A percentile compares a stretch with the other conserved stretches of the same genome.
These are phyloP conservation scores for Ctenomys sociabilis DNA, from an alignment of 2,113 vertebrate species.

Conservation along the genomic window DNA sequence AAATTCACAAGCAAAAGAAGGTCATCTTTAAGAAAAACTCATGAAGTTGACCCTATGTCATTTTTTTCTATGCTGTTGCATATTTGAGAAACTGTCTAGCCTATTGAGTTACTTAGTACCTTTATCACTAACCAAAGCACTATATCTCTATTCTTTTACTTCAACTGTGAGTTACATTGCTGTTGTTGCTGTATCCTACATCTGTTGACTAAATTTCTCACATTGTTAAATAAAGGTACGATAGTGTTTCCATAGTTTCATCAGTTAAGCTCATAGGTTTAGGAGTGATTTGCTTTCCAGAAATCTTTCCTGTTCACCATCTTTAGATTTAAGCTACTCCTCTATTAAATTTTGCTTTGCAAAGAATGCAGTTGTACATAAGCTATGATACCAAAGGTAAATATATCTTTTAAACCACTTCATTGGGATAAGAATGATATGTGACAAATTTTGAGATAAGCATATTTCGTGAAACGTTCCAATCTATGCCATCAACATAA, in stretches of 20 bases:
- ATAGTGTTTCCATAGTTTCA: not conserved
- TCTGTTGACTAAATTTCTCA: not conserved
- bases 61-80: not conserved
- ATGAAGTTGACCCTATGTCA: not conserved
- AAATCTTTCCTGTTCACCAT: not conserved
- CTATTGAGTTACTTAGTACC: not conserved
- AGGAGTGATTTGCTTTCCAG: not conserved
- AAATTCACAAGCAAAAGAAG: not conserved
- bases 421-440: not conserved
- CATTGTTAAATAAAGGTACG: not conserved
- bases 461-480: not conserved
- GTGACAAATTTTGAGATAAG: not conserved
- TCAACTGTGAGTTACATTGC: not conserved
- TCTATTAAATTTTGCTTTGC: not conserved
- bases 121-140: not conserved
- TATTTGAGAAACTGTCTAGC: not conserved
- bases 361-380: not conserved
- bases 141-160: not conserved
- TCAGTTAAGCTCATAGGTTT: not conserved
- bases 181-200: not conserved
- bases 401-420: not conserved
- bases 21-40: not conserved
- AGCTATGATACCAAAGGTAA: not conserved
- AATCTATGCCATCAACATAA: too few species aligned
- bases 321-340: not conserved